phyloP scores from a whole-genome alignment of 1,140 invertebrate species.

The Cydia fagiglandana region DNA sequence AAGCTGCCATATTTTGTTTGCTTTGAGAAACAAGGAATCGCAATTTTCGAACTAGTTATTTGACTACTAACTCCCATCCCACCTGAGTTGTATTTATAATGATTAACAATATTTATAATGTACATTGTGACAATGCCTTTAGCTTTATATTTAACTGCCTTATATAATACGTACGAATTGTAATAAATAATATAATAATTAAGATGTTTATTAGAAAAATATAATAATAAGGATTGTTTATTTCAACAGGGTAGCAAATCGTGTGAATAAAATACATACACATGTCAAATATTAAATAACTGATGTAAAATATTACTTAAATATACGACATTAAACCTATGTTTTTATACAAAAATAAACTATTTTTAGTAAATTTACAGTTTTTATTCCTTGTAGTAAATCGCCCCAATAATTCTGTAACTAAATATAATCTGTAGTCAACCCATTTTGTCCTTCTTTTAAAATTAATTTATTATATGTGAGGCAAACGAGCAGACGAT shows the following conservation, averaged over 20 bases:
- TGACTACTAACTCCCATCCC: background rate
- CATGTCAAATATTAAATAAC: background rate
- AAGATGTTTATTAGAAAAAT: background rate
- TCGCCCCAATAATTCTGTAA: too few relatives aligned
- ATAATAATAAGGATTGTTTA: background rate
- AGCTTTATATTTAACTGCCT: background rate
- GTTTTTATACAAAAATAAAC: slow-evolving; percentile 29
- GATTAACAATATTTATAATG: background rate
- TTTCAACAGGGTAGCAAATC: slow-evolving; percentile 24
- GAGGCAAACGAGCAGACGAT: too few relatives aligned
- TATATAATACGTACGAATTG: background rate
- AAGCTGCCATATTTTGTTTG: background rate
- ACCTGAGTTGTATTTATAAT: slow-evolving; percentile 6
- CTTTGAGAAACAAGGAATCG: background rate
- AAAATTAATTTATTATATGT: too few relatives aligned
- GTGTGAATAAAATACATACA: slow-evolving; percentile 7
- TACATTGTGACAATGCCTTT: background rate
- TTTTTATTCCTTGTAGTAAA: background rate
- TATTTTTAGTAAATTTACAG: slow-evolving; percentile 1
- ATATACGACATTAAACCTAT: background rate
- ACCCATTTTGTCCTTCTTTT: too few relatives aligned
- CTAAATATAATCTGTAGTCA: too few relatives aligned
- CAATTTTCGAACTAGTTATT: background rate
- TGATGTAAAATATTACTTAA: background rate
- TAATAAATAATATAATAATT: background rate